These are phyloP conservation scores for Bolinopsis microptera DNA, from an alignment of 37 sponge, comb jelly and placozoan species.

Conservation along the genomic window DNA sequence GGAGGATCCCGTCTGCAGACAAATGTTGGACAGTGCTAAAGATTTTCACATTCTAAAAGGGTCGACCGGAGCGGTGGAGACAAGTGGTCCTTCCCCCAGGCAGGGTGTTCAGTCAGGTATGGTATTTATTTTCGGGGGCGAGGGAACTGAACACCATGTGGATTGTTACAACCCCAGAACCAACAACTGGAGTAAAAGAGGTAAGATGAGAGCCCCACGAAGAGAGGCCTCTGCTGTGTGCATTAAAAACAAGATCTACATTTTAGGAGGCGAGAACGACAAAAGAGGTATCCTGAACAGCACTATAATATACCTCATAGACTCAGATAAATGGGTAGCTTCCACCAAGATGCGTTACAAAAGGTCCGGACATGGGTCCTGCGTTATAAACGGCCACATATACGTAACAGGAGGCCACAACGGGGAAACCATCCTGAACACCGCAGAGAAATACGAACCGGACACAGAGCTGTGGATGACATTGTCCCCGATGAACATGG, in stretches of 20 bases:
- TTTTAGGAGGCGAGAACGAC: constrained; percentile 58
- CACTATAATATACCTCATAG: constrained; percentile 53
- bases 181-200: constrained; percentile 63
- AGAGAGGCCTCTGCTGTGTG: constrained; percentile 54
- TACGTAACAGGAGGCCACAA: constrained; percentile 62
- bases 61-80: constrained; percentile 56
- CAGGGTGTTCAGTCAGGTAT: constrained; percentile 51
- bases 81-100: neutral
- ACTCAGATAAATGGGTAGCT: constrained; percentile 43
- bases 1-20: constrained; percentile 40
- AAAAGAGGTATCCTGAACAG: constrained; percentile 53
- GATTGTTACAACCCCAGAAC: constrained; percentile 61
- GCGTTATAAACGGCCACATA: constrained; percentile 56
- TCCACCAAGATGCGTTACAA: constrained; percentile 59
- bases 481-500: constrained; percentile 61
- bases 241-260: constrained; percentile 62
- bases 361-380: constrained; percentile 59
- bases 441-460: constrained; percentile 16
- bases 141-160: constrained; percentile 31
- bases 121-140: constrained; percentile 55
- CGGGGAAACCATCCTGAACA: constrained; percentile 60
- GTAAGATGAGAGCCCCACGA: constrained; percentile 60
- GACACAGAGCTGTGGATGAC: constrained; percentile 64
- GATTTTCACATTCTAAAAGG: constrained; percentile 60
- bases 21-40: constrained; percentile 56